Base-by-base conservation (phyloP, 1,140 invertebrate species). In the Formica exsecta region DNA sequence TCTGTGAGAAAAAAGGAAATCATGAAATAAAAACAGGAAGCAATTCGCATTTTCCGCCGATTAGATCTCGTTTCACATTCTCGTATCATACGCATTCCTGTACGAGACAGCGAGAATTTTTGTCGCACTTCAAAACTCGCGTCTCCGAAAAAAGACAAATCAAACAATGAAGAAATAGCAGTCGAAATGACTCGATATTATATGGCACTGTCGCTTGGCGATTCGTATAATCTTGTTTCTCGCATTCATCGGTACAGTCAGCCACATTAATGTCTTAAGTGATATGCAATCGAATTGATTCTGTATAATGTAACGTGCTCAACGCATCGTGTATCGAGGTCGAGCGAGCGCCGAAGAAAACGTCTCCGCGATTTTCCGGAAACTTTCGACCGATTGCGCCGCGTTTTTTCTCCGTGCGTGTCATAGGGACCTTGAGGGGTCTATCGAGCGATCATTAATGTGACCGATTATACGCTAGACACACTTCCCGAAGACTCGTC, bases 181-280 rank as follows among this genome's bases (percentile, higher is more conserved):
- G 61, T 90, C 85, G 79, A 90, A 85, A 90, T 90, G 86, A 90
- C 74, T 90, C 64, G 66, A 83, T 86, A 86, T 89, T 86, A 59
- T 90, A 90, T 90, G 89, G 88, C 89, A 90, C 89, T 90, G 89
- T 90, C 89, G 88, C 89, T 90, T 90, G 89, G 89, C 89, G 89
- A 90, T 90, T 90, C 89, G 81, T 87, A 90, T 87, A 87, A 85
- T 90, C 88, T 73, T 87, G 79, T 76, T 62, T 86, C 87, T 87
- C 75, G 73, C 88, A 87, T 59, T 81, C 89, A 77, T 54, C 41
- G 61, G 68, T 90, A 87, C 75, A 75, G 48, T 75, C 80, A 59
- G 88, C 25, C 86, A 87, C 86, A 86, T 90, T 87, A 90, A 89
- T 54, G 44, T 85, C 74, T 71, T 79, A 19, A 48, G 54, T 68